Conservation (phyloP, 2,888 invertebrate genomes). For the Ceraclea dissimilis region DNA sequence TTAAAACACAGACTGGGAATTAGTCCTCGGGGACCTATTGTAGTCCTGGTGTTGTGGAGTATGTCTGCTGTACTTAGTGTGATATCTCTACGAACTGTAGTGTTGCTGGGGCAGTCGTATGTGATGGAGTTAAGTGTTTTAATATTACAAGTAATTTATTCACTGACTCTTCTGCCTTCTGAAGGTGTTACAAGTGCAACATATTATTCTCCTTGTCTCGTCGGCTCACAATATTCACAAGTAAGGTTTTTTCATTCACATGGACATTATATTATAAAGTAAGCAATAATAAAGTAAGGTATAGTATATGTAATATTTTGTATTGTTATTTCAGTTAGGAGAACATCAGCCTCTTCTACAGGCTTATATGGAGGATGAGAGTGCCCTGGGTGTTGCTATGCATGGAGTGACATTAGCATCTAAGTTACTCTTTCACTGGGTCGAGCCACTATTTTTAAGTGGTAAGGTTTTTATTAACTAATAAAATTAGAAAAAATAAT, state of each 20-base stretch:
- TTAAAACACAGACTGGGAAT: slow-evolving; percentile 55
- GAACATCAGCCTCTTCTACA: slow-evolving; percentile 55
- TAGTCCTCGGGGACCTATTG: slow-evolving; percentile 67
- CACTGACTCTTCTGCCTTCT: slow-evolving; percentile 62
- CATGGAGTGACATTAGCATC: slow-evolving; percentile 64
- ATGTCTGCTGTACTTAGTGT: slow-evolving; percentile 58
- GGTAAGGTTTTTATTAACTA: no score
- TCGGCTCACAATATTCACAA: slow-evolving; percentile 47
- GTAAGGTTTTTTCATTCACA: slow-evolving; percentile 34
- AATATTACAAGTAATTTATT: slow-evolving; percentile 60
- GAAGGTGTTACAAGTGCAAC: slow-evolving; percentile 42
- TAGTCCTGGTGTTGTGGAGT: slow-evolving; percentile 62
- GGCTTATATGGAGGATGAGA: slow-evolving; percentile 62
- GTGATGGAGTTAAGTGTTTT: slow-evolving; percentile 56
- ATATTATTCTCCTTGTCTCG: slow-evolving; percentile 43
- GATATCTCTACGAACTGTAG: slow-evolving; percentile 61
- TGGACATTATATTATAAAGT: no score
- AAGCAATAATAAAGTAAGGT: no score
- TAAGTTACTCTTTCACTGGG: slow-evolving; percentile 81
- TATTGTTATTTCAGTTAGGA: slow-evolving; percentile 37
- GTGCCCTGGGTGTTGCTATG: slow-evolving; percentile 74
- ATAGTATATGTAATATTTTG: neutral
- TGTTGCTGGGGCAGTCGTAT: slow-evolving; percentile 43
- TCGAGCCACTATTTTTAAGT: slow-evolving; percentile 74
- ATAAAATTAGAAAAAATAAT: neutral